Conservation (phyloP, 2,888 invertebrate genomes). For the Watsonalla binaria region DNA sequence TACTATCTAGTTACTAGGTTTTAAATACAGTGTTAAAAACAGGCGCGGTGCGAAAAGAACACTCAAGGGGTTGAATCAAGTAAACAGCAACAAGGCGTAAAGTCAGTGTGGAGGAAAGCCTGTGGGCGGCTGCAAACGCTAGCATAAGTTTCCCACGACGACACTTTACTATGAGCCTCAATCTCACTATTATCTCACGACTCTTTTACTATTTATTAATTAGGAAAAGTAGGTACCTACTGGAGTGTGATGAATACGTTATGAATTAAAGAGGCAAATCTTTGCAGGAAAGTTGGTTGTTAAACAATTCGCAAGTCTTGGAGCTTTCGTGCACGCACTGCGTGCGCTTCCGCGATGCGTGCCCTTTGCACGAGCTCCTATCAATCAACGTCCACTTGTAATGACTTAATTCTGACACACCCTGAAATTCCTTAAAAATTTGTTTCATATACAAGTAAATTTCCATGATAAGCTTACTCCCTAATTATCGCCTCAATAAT, state of each 20-base stretch:
- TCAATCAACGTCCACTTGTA: slow-evolving; percentile 70
- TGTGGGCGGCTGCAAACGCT: slow-evolving; percentile 13
- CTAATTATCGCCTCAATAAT: slow-evolving; percentile 52
- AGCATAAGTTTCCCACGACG: slow-evolving; percentile 19
- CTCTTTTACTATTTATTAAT: no score
- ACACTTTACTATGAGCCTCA: slow-evolving; percentile 10
- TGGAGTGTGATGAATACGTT: no score
- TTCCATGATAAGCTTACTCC: slow-evolving; percentile 48
- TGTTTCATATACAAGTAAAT: slow-evolving; percentile 55
- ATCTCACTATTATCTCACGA: slow-evolving; percentile 5
- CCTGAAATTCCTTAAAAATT: slow-evolving; percentile 40
- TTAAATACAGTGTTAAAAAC: neutral
- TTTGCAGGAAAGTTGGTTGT: slow-evolving; percentile 19
- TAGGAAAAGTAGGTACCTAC: no score
- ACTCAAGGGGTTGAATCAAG: slow-evolving; percentile 12
- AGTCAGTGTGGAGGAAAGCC: slow-evolving; percentile 38
- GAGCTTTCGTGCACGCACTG: slow-evolving; percentile 45
- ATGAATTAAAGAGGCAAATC: neutral
- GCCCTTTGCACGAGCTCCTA: slow-evolving; percentile 54
- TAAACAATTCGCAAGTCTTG: slow-evolving; percentile 25
- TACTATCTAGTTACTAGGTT: no score
- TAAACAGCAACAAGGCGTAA: slow-evolving; percentile 44
- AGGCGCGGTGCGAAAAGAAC: neutral
- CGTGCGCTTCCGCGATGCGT: slow-evolving; percentile 64
- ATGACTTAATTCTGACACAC: slow-evolving; percentile 72